Evolutionary conservation across 2,113 vertebrate species (phyloP).

Genomic region (Turnix velox): DNA sequence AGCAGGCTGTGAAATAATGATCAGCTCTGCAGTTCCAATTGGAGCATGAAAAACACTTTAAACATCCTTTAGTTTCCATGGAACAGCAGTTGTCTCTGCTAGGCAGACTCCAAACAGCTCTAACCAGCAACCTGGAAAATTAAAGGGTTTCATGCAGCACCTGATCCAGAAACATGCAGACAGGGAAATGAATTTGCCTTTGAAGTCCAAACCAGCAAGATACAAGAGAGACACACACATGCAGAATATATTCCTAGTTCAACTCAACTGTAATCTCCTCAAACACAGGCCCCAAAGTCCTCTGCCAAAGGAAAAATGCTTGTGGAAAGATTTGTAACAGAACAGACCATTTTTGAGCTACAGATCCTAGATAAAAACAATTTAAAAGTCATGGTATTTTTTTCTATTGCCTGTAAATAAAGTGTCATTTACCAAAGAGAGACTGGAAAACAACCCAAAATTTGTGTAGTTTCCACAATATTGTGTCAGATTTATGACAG

Average conservation of each 20-base stretch:
- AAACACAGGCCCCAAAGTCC: neutral
- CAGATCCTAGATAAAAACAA: neutral
- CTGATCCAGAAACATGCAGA: neutral
- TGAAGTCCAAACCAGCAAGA: neutral
- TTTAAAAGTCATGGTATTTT: neutral
- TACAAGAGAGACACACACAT: neutral
- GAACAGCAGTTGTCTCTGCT: neutral
- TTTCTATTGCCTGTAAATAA: neutral
- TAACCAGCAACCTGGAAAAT: neutral
- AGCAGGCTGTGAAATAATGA: slow-evolving; percentile 2
- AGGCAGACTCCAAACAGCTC: neutral
- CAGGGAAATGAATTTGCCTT: neutral
- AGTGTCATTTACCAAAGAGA: neutral
- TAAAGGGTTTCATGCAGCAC: neutral
- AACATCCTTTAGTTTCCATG: neutral
- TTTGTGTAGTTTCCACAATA: neutral
- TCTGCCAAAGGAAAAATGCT: neutral
- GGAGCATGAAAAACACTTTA: slow-evolving; percentile 7
- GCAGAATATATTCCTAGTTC: neutral
- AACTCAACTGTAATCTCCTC: neutral
- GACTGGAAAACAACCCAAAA: neutral
- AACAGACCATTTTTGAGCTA: neutral
- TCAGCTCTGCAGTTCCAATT: neutral
- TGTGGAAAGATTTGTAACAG: neutral
- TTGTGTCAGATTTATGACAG: neutral